Evolutionary conservation across 92 coral and sea anemone species (phyloP), one percentile per base, ranked within the genome.

Genomic region (Porites cylindrica): DNA sequence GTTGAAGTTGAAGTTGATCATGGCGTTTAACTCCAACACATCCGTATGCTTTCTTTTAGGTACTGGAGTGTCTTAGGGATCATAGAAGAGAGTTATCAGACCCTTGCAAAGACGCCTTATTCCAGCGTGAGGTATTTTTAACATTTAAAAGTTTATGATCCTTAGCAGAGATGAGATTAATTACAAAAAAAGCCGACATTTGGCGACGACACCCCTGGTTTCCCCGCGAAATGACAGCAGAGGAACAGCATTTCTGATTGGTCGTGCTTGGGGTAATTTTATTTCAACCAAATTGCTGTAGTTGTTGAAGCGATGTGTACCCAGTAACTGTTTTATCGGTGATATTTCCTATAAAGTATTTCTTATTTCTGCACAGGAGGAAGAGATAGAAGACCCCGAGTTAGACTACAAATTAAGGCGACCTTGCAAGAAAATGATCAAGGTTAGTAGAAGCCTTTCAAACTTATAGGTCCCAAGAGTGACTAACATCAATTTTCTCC

Each of bases 371-470:
- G 52, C 82, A 59, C 79, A 97, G 98, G 88, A 93, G 93, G 95
- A 88, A 69, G 98, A 95, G 70, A 88, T 93, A 90, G 53, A 77
- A 20, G 93, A 95, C 53, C 91, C 96, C 20, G 91, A 89, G 23
- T 77, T 95, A 63, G 99, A 97, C 83, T 92, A 78, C 78, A 84
- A 86, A 32, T 91, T 97, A 65, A 77, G 90, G 60, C 85, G 91
- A 84, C 74, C 94, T 1, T 97, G 99, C 72, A 88, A 90, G 51
- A 81, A 79, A 20, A 93, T 96, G 91, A 97, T 97, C 54, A 79
- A 81, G 97, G 99, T 97, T 56, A 51, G 68, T 76, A 1, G 11
- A 14, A 2, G 4, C 11, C 61, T 8, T 56, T 12, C 1, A 10
- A 10, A 56, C 61, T 14, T 56, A 4, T 38, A 38, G 47, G 47